Evolutionary conservation across 2,888 invertebrate species (phyloP).

Genomic region (Tenthredo livida): DNA sequence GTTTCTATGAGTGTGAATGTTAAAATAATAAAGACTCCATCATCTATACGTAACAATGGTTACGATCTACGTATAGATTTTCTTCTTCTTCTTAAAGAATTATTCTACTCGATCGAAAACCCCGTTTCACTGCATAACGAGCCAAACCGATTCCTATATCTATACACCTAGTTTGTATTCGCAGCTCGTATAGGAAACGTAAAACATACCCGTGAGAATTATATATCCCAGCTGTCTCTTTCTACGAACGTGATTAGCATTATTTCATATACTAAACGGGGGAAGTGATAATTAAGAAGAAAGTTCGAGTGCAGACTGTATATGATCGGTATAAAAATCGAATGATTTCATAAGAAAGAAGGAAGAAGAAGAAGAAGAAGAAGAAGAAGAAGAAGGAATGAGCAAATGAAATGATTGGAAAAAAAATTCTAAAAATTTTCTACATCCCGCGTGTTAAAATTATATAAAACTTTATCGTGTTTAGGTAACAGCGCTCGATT

Average conservation of each 20-base stretch:
- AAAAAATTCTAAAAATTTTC: too few relatives aligned
- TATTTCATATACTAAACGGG: background rate
- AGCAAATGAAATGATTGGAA: background rate
- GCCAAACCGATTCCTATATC: background rate
- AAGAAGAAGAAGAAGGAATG: background rate
- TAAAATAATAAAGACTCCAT: conserved; percentile 16
- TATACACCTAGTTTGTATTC: background rate
- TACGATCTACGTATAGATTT: conserved; percentile 15
- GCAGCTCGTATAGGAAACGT: background rate
- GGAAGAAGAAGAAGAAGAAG: background rate
- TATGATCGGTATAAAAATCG: background rate
- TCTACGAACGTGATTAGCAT: background rate
- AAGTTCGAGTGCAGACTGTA: background rate
- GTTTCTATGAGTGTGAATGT: background rate
- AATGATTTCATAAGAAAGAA: background rate
- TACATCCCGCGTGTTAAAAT: background rate
- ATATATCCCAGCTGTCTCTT: background rate
- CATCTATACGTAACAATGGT: conserved; percentile 23
- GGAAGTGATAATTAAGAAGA: background rate
- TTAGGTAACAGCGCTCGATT: conserved; percentile 32
- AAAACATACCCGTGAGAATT: background rate
- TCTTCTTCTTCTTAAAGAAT: background rate
- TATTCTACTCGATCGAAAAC: background rate
- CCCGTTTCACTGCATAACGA: conserved; percentile 1
- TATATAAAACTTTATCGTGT: conserved; percentile 22